phyloP scores from a whole-genome alignment of 2,888 invertebrate species.

The Graphium colonna region DNA sequence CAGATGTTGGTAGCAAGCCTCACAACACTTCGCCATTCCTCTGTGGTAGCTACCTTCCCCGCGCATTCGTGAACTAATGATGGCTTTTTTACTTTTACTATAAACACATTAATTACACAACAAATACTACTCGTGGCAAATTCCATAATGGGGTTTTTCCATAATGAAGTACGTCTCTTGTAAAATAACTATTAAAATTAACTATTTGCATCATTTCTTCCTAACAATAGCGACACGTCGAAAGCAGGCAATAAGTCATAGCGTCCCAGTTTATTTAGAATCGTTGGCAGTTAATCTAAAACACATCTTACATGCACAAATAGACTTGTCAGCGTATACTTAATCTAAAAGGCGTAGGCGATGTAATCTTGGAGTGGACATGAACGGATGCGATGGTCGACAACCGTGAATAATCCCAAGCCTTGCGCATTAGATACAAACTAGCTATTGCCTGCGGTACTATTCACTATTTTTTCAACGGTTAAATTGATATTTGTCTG shows the following conservation, averaged over 20 bases:
- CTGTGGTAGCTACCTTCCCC: no score
- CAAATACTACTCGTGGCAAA: not conserved
- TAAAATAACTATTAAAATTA: not conserved
- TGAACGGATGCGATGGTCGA: conserved; percentile 38
- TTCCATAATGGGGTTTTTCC: not conserved
- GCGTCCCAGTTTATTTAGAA: conserved; percentile 25
- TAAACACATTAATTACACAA: not conserved
- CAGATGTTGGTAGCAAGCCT: no score
- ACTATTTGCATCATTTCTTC: not conserved
- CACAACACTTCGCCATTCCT: no score
- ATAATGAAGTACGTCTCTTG: no score
- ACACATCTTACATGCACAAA: conserved; percentile 43
- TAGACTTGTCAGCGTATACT: conserved; percentile 55
- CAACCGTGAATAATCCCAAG: conserved; percentile 35
- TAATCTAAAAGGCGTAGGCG: conserved; percentile 55
- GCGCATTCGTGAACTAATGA: no score
- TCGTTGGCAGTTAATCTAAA: conserved; percentile 40
- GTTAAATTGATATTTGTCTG: no score
- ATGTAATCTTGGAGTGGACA: conserved; percentile 49
- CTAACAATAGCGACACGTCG: not conserved
- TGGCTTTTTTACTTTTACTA: no score
- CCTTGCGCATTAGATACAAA: conserved; percentile 27
- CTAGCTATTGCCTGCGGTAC: no score
- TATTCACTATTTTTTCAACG: no score
- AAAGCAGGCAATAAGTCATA: conserved; percentile 8